Evolutionary conservation across 2,113 vertebrate species (phyloP).

Genomic region (Oncorhynchus mykiss): DNA sequence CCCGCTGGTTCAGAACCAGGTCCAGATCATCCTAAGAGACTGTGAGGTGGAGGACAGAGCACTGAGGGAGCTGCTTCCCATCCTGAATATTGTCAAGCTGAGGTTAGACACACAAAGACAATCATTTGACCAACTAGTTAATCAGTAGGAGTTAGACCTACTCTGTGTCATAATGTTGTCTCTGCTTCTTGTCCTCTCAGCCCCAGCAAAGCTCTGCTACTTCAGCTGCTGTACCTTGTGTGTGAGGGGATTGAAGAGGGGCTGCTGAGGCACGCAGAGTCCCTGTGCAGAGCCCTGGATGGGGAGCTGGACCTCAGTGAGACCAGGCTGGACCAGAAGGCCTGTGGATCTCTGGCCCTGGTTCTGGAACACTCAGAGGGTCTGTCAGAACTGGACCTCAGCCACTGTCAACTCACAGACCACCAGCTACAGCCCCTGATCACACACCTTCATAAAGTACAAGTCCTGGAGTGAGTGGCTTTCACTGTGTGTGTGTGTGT

Average conservation of each 20-base stretch:
- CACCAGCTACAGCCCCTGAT: conserved; percentile 33
- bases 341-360: conserved; percentile 36
- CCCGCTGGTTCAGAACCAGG: neutral
- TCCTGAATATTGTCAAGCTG: conserved; percentile 30
- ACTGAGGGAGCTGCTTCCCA: conserved; percentile 33
- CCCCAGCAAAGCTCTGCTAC: conserved; percentile 31
- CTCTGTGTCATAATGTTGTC: neutral
- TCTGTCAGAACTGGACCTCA: conserved; percentile 48
- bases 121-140: neutral
- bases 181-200: conserved; percentile 20
- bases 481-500: neutral
- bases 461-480: conserved; percentile 43
- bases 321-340: conserved; percentile 24
- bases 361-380: conserved; percentile 44
- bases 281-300: conserved; percentile 35
- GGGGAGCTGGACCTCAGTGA: conserved; percentile 46
- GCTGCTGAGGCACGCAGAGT: conserved; percentile 3
- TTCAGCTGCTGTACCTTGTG: conserved; percentile 30
- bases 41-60: conserved; percentile 34
- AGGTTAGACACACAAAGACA: conserved; percentile 18
- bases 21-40: conserved; percentile 30
- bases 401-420: conserved; percentile 45
- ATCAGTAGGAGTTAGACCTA: neutral
- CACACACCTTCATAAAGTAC: conserved; percentile 39
- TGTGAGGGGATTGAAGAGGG: neutral